A percentile compares a stretch with the other conserved stretches of the same genome.
These are phyloP conservation scores for Drosophila novamexicana DNA, from an alignment of 1,140 invertebrate genomes.

Conservation along the genomic window DNA sequence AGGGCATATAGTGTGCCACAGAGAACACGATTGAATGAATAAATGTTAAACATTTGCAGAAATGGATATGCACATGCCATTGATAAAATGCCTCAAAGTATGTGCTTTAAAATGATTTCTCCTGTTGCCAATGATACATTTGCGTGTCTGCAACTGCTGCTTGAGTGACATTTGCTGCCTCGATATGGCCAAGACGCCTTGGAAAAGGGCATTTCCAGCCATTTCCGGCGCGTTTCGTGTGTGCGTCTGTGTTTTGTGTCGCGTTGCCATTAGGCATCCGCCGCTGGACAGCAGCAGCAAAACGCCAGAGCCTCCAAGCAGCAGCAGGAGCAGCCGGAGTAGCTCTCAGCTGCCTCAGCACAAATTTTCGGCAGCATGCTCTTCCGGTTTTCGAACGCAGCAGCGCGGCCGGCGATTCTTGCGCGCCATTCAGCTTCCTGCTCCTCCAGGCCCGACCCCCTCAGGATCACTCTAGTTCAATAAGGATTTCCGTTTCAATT, in stretches of 20 bases:
- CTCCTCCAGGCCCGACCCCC: slow-evolving; percentile 39
- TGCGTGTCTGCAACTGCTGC: slow-evolving; percentile 17
- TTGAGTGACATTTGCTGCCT: slow-evolving; percentile 41
- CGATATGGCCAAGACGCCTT: slow-evolving; percentile 20
- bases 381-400: slow-evolving; percentile 74
- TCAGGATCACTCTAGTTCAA: slow-evolving; percentile 68
- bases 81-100: not conserved
- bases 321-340: slow-evolving; percentile 37
- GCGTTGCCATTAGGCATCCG: slow-evolving; percentile 75
- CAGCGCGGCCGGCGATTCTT: slow-evolving; percentile 32
- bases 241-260: slow-evolving; percentile 56
- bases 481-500: slow-evolving; percentile 82
- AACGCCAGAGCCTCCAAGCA: not conserved
- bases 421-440: slow-evolving; percentile 24
- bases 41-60: too few species aligned
- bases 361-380: slow-evolving; percentile 78
- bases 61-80: not conserved
- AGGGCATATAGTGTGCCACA: too few species aligned
- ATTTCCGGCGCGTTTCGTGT: slow-evolving; percentile 58
- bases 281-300: slow-evolving; percentile 52
- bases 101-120: slow-evolving; percentile 6
- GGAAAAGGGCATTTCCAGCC: slow-evolving; percentile 61
- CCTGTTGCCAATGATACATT: slow-evolving; percentile 4
- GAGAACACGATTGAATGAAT: too few species aligned
- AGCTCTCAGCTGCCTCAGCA: slow-evolving; percentile 70